Evolutionary conservation across 2,113 vertebrate genomes (phyloP).

Genomic region (Azemiops feae): DNA sequence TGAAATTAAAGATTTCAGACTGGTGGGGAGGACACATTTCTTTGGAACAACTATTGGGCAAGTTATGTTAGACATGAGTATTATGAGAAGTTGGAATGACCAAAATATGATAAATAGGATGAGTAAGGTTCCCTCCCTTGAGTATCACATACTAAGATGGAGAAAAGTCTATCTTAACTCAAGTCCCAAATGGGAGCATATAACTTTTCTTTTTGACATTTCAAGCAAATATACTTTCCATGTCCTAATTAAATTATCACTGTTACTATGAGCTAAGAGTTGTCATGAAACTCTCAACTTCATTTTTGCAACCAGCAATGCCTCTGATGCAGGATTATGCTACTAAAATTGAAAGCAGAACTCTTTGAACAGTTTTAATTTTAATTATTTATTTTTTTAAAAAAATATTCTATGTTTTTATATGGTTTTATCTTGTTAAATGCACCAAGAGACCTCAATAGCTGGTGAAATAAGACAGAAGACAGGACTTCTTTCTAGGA

Average conservation of each 20-base stretch:
- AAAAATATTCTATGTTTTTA: not conserved
- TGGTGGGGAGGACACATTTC: not conserved
- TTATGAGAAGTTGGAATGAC: not conserved
- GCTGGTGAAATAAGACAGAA: not conserved
- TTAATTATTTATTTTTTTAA: not conserved
- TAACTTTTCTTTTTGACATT: not conserved
- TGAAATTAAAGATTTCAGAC: slow-evolving; percentile 28
- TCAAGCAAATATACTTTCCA: not conserved
- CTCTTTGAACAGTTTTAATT: not conserved
- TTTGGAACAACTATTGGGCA: slow-evolving; percentile 24
- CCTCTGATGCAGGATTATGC: not conserved
- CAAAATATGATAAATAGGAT: not conserved
- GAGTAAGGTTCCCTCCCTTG: not conserved
- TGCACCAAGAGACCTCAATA: not conserved
- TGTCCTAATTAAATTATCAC: not conserved
- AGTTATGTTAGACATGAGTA: not conserved
- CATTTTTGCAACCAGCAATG: not conserved
- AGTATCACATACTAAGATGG: not conserved
- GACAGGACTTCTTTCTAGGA: not conserved
- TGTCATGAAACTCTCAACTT: not conserved
- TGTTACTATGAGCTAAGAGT: not conserved
- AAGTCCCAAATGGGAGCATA: not conserved
- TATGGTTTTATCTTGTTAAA: not conserved
- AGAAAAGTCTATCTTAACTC: not conserved
- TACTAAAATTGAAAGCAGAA: not conserved